Base-by-base conservation (phyloP, 2,797 vertebrate species). In the Phrynocephalus guinanensis region DNA sequence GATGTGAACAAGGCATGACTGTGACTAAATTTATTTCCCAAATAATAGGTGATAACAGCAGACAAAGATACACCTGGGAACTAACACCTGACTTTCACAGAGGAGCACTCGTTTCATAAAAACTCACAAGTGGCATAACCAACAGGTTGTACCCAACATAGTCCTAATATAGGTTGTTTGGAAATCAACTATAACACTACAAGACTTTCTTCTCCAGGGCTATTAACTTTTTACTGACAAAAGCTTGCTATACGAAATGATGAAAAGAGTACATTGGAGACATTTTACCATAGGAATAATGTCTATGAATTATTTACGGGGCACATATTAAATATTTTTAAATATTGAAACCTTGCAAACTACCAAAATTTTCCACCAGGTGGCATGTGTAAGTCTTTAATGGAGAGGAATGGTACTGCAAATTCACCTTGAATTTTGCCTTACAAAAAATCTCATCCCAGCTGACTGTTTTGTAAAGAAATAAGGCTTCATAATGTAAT, bases 361-460 rank as follows among this genome's bases (percentile, higher is more conserved):
- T 88, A 75, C 78, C 68, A 9, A 30, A 24, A 52, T 88, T 68
- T 44, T 63, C 83, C 87, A 88, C 87, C 83, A 88, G 87, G 83
- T 88, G 87, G 87, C 87, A 81, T 76, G 78, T 88, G 78, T 88
- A 81, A 88, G 38, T 24, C 71, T 68, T 85, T 88, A 75, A 48
- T 20, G 50, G 26, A 72, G 30, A 72, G 30, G 30, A 68, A 72
- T 13, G 10, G 6, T 6, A 28, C 3, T n/a, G 26, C 38, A 56
- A 10, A 85, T 75, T 68, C 38, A n/a, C 5, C 28, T 38, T 56
- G 2, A 6, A 26, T 68, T 73, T 84, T 76, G 48, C 26, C 63
- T 85, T 81, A 1, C 50, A 52, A 2, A 56, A 67, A 67, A 88
- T n/a, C 28, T 50, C 15, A 28, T 4, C 7, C 77, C 50, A 30